Conservation (phyloP, 2,797 vertebrate genomes). For the Oreortyx pictus region DNA sequence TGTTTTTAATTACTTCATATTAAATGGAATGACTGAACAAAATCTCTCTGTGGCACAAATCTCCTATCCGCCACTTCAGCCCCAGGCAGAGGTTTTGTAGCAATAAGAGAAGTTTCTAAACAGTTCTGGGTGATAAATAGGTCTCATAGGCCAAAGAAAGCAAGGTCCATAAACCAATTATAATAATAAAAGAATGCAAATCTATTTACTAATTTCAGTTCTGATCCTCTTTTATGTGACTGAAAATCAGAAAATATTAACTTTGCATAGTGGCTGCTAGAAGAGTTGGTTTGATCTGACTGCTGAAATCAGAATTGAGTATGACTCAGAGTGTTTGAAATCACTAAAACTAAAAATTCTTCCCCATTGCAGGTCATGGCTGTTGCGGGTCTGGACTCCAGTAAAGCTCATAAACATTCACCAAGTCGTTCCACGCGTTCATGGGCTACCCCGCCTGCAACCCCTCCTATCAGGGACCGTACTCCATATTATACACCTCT, state of each 20-base stretch:
- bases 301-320: neutral
- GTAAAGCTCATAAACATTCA: constrained; percentile 93
- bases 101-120: neutral
- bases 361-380: constrained; percentile 91
- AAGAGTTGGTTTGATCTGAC: neutral
- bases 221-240: neutral
- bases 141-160: neutral
- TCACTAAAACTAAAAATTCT: neutral
- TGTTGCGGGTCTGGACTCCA: constrained; percentile 96
- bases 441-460: constrained; percentile 96
- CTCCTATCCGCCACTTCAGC: neutral
- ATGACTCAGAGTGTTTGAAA: neutral
- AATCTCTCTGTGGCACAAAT: neutral
- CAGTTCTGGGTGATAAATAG: neutral
- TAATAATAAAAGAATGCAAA: neutral
- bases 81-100: neutral
- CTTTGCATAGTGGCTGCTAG: neutral
- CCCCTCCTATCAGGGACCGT: constrained; percentile 90
- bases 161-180: neutral
- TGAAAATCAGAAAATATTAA: neutral
- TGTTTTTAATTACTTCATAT: neutral
- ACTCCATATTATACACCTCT: constrained; percentile 93
- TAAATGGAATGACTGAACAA: neutral
- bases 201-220: neutral
- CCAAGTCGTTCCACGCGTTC: constrained; percentile 94